phyloP scores from a whole-genome alignment of 30 jellyfish, hydroid and myxozoan species.

The Pelagia noctiluca region DNA sequence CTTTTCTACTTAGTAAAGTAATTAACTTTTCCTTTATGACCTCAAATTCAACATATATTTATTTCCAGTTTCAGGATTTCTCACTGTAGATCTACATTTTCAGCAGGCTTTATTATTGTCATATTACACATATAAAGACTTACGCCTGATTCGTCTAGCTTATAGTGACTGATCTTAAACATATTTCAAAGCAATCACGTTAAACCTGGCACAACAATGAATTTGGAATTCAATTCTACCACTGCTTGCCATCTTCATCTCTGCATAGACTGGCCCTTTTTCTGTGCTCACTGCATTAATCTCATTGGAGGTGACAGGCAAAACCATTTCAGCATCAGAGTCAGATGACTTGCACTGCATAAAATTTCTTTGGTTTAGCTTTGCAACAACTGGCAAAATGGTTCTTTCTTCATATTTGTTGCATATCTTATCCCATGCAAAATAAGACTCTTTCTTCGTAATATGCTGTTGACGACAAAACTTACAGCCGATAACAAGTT shows the following conservation, averaged over 20 bases:
- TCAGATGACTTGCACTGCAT: background rate
- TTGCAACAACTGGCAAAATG: slow-evolving; percentile 1
- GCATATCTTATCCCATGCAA: background rate
- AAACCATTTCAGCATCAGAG: background rate
- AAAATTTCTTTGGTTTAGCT: background rate
- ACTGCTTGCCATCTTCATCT: background rate
- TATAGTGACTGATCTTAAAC: slow-evolving; percentile 8
- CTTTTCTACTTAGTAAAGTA: slow-evolving; percentile 14
- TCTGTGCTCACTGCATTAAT: background rate
- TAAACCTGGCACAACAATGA: background rate
- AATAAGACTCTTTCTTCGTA: background rate
- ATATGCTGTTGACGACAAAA: no score
- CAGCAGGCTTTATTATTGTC: background rate
- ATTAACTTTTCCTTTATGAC: background rate
- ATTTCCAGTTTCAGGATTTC: slow-evolving; percentile 13
- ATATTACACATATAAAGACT: background rate
- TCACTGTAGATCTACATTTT: background rate
- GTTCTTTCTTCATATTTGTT: background rate
- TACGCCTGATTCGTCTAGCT: background rate
- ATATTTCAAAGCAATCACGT: background rate
- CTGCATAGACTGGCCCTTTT: background rate
- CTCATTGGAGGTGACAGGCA: background rate
- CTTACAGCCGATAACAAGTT: background rate
- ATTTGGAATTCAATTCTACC: background rate
- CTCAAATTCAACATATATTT: background rate